Percentiles rank a stretch among this genome's conserved stretches.
Evolutionary conservation across 1,140 invertebrate genomes (phyloP).

Genomic region (Drosophila rhopaloa): DNA sequence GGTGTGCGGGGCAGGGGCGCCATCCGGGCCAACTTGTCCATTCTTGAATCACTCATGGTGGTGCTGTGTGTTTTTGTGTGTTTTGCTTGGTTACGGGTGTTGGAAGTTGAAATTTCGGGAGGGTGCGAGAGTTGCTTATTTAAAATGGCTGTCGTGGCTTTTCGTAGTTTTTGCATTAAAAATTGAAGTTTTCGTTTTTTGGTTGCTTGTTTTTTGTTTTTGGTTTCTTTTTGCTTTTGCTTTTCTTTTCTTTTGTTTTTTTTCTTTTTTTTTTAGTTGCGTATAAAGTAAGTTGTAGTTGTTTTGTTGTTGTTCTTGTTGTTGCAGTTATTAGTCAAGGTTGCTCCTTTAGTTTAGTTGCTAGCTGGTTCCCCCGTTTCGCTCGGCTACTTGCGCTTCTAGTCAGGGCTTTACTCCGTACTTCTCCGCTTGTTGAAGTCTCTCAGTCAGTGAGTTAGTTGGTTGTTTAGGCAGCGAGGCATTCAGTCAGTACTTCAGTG

Average conservation of each 20-base stretch:
- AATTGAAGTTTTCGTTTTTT: constrained; percentile 49
- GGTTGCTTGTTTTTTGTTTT: constrained; percentile 39
- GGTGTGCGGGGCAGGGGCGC: constrained; percentile 70
- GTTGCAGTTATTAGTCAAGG: constrained; percentile 60
- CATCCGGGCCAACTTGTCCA: constrained; percentile 70
- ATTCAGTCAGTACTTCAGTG: constrained; percentile 81
- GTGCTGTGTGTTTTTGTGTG: constrained; percentile 35
- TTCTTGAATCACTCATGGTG: constrained; percentile 82
- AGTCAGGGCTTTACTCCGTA: constrained; percentile 40
- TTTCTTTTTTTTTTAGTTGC: constrained; percentile 37
- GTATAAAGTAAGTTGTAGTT: constrained; percentile 77
- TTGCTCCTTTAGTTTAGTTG: constrained; percentile 44
- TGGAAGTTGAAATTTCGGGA: constrained; percentile 42
- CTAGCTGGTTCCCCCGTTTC: constrained; percentile 21
- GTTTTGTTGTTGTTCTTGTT: constrained; percentile 31
- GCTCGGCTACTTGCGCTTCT: constrained; percentile 26
- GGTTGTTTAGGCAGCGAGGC: constrained; percentile 77
- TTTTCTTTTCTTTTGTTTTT: constrained; percentile 10
- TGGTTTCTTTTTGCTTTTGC: constrained; percentile 17
- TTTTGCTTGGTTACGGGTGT: constrained; percentile 21
- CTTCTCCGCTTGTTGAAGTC: constrained; percentile 56
- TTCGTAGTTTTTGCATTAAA: constrained; percentile 65
- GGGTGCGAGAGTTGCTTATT: constrained; percentile 61
- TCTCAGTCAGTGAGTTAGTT: constrained; percentile 82
- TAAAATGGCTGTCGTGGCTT: constrained; percentile 53